A percentile compares a stretch with the other conserved stretches of the same genome.
Evolutionary conservation across 30 jellyfish, hydroid and myxozoan species (phyloP).

Genomic region (Aurelia sp.): DNA sequence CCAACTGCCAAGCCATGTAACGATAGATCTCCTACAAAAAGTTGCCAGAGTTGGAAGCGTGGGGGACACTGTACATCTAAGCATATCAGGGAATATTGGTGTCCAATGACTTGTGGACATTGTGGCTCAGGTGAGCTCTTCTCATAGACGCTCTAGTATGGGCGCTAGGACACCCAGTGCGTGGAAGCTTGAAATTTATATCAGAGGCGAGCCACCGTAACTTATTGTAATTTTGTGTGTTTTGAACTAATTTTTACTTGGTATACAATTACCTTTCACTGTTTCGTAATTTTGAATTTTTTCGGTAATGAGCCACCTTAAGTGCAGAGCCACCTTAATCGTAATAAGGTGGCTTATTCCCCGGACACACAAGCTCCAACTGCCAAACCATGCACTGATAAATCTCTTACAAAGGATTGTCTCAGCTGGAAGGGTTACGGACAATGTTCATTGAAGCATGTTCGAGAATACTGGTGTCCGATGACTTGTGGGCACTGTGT

Average conservation of each 20-base stretch:
- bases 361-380: constrained; percentile 11
- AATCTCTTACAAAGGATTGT: constrained; percentile 4
- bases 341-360: too few relatives aligned
- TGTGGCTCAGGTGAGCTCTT: not conserved
- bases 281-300: too few relatives aligned
- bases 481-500: constrained; percentile 29
- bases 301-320: too few relatives aligned
- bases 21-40: not conserved
- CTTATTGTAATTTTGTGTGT: too few relatives aligned
- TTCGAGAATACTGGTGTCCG: constrained; percentile 21
- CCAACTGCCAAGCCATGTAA: constrained; percentile 22
- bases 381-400: constrained; percentile 10
- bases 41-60: constrained; percentile 11
- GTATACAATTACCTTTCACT: too few relatives aligned
- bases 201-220: too few relatives aligned
- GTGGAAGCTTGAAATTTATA: too few relatives aligned
- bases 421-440: constrained; percentile 16
- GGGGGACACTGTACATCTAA: constrained; percentile 17
- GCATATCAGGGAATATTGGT: constrained; percentile 19
- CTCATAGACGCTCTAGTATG: too few relatives aligned
- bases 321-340: too few relatives aligned
- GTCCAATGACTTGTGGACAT: constrained; percentile 31
- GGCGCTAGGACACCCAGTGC: too few relatives aligned
- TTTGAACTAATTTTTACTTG: too few relatives aligned
- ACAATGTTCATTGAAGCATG: constrained; percentile 14